These are phyloP conservation scores for Barbus barbus DNA, from an alignment of 2,113 vertebrate genomes.

Conservation along the genomic window DNA sequence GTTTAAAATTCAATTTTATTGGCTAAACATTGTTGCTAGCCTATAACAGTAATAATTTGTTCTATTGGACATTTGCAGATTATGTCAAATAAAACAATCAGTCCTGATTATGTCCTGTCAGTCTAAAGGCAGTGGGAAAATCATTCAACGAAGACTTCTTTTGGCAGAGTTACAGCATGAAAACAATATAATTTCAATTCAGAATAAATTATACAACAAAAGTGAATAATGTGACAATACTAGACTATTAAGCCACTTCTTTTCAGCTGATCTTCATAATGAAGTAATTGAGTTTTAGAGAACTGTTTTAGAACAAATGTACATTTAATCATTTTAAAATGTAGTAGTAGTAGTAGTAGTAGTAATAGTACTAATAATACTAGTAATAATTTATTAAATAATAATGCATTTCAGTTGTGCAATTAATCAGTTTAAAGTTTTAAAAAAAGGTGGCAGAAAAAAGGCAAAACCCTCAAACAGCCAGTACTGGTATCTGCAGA, in stretches of 20 bases:
- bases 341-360: too few relatives aligned
- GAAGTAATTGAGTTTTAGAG: not conserved
- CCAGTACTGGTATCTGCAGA: not conserved
- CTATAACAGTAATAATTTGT: not conserved
- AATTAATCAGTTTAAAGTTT: not conserved
- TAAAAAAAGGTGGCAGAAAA: not conserved
- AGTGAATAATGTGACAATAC: not conserved
- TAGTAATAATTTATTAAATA: not conserved
- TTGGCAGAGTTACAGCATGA: too few relatives aligned
- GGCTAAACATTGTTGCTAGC: not conserved
- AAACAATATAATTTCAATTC: not conserved
- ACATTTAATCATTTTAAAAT: not conserved
- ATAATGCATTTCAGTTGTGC: not conserved
- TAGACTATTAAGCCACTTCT: not conserved
- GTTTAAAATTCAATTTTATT: not conserved
- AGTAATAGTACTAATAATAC: too few relatives aligned
- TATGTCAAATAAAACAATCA: not conserved
- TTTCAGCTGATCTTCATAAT: not conserved
- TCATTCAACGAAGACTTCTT: not conserved
- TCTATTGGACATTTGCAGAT: not conserved
- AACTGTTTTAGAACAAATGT: not conserved
- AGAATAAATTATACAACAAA: not conserved
- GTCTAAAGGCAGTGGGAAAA: not conserved
- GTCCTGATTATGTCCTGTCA: not conserved
- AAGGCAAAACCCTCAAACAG: not conserved